Evolutionary conservation across 1,140 invertebrate species (phyloP).

Genomic region (Procambarus clarkii): DNA sequence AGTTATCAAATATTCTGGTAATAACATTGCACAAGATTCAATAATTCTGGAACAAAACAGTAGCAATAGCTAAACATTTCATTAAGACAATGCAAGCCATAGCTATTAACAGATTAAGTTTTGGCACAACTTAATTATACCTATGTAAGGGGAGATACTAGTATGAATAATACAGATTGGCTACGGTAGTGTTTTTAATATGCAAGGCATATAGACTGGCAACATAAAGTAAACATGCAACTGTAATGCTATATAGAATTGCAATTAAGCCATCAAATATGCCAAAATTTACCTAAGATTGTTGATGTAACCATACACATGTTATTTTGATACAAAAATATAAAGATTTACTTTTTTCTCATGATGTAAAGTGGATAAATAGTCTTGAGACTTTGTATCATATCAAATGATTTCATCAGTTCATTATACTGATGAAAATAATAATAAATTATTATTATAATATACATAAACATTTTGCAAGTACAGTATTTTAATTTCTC

Average conservation of each 20-base stretch:
- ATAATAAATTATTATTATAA: too few relatives aligned
- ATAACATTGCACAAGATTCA: slow-evolving; percentile 2
- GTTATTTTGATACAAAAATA: not conserved
- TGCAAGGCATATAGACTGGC: not conserved
- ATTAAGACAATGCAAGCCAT: not conserved
- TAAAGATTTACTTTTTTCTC: not conserved
- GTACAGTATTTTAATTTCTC: not conserved
- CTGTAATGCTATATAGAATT: not conserved
- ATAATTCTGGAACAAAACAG: not conserved
- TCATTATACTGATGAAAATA: not conserved
- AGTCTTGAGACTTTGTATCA: not conserved
- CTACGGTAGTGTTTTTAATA: too few relatives aligned
- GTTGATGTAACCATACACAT: not conserved
- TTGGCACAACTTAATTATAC: slow-evolving; percentile 7
- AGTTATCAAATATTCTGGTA: not conserved
- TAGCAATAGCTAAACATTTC: not conserved
- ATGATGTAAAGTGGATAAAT: not conserved
- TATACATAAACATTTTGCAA: too few relatives aligned
- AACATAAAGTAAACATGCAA: not conserved
- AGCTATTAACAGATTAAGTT: slow-evolving; percentile 1
- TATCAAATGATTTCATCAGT: not conserved
- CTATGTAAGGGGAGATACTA: not conserved
- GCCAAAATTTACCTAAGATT: not conserved
- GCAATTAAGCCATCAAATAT: not conserved
- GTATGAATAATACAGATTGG: not conserved